Evolutionary conservation across 2,888 invertebrate genomes (phyloP).

Genomic region (Coremacera marginata): DNA sequence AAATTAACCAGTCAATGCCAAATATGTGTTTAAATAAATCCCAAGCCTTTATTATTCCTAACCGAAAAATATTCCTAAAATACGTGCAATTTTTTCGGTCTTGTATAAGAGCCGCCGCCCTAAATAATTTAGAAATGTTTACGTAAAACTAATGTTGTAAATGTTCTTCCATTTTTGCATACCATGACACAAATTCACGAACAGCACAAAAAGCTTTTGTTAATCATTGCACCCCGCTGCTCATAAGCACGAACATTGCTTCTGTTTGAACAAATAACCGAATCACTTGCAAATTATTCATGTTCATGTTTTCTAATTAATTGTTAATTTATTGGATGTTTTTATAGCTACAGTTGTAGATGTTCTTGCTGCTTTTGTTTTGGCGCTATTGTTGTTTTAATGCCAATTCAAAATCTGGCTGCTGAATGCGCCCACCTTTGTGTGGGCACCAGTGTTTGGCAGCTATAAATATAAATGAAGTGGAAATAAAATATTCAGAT

Average conservation of each 20-base stretch:
- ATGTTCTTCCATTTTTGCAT: background rate
- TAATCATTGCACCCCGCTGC: background rate
- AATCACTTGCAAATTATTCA: conserved; percentile 27
- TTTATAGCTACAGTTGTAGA: background rate
- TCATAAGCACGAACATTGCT: background rate
- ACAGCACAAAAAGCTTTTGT: background rate
- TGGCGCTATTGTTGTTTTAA: background rate
- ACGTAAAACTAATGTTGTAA: too few species aligned
- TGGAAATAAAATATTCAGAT: conserved; percentile 23
- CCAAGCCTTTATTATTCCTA: too few species aligned
- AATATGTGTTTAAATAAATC: too few species aligned
- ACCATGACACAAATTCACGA: background rate
- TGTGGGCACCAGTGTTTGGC: background rate
- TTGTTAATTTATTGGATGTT: conserved; percentile 31
- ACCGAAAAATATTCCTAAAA: too few species aligned
- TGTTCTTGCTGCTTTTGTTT: background rate
- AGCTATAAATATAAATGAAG: background rate
- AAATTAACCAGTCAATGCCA: too few species aligned
- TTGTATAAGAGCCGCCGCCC: too few species aligned
- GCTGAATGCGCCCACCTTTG: background rate
- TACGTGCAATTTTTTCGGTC: too few species aligned
- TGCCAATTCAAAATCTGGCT: background rate
- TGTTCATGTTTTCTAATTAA: conserved; percentile 35
- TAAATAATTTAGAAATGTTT: too few species aligned
- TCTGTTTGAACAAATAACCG: background rate